Conservation (phyloP, 2,888 invertebrate species). For the Drosophila kokeensis region DNA sequence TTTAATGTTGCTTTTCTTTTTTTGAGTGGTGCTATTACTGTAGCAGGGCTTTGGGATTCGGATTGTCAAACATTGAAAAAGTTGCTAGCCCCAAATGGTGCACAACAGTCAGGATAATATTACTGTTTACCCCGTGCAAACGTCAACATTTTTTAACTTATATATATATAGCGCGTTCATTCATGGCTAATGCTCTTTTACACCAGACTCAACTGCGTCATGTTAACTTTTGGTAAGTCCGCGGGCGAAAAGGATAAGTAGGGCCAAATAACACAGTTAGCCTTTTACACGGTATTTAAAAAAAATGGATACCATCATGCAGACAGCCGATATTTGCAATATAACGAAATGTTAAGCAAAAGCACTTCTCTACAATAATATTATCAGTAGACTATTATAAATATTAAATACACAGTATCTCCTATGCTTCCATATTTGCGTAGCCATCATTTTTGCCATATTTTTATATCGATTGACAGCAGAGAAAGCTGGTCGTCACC, state of each 20-base stretch:
- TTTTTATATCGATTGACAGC: slow-evolving; percentile 1
- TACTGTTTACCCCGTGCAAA: slow-evolving; percentile 38
- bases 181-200: slow-evolving; percentile 35
- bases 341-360: background rate
- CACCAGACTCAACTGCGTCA: slow-evolving; percentile 41
- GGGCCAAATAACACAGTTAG: slow-evolving; percentile 5
- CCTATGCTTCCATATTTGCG: background rate
- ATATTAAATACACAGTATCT: background rate
- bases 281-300: slow-evolving; percentile 8
- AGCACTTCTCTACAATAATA: background rate
- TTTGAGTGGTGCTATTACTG: background rate
- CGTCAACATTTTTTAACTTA: background rate
- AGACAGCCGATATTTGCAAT: slow-evolving; percentile 12
- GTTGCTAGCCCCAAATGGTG: background rate
- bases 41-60: slow-evolving; percentile 16
- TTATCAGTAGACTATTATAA: background rate
- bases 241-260: slow-evolving; percentile 50
- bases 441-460: background rate
- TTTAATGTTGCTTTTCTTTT: background rate
- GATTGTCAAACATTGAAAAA: slow-evolving; percentile 18
- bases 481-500: background rate
- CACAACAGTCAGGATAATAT: slow-evolving; percentile 8
- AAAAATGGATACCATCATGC: slow-evolving; percentile 11
- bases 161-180: background rate
- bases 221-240: slow-evolving; percentile 35